Percentiles rank a stretch among this genome's conserved stretches.
phyloP scores from a whole-genome alignment of 2,113 vertebrate genomes.

The Lasiurus cinereus region DNA sequence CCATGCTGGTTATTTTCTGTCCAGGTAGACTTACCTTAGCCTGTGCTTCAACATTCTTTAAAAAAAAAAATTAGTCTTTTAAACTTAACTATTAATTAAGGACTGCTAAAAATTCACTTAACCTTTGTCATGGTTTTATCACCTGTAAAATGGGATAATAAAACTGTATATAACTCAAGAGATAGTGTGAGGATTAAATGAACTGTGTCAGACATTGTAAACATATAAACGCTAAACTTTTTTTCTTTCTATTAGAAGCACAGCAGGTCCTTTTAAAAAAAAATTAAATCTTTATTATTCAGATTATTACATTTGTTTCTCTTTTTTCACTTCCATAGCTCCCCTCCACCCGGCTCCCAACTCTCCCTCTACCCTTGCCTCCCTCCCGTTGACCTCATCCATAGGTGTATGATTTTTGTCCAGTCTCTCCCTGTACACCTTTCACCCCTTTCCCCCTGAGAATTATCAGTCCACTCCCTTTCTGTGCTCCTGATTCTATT shows the following conservation, averaged over 20 bases:
- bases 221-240: not conserved
- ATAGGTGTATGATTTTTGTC: too few species aligned
- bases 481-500: too few species aligned
- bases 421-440: too few species aligned
- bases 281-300: too few species aligned
- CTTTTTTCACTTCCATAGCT: too few species aligned
- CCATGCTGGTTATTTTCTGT: not conserved
- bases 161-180: not conserved
- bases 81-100: slow-evolving; percentile 30
- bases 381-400: too few species aligned
- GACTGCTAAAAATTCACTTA: not conserved
- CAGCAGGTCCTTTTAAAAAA: not conserved
- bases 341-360: too few species aligned
- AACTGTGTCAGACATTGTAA: not conserved
- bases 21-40: not conserved
- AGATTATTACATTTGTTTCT: too few species aligned
- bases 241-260: not conserved
- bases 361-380: too few species aligned
- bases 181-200: not conserved
- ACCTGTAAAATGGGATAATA: not conserved
- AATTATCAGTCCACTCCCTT: too few species aligned
- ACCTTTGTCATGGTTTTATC: not conserved
- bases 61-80: not conserved
- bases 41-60: not conserved
- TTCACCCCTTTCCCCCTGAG: too few species aligned